Evolutionary conservation across 64 coral and sea anemone species (phyloP), one percentile per base, ranked within the genome.

Genomic region (Montipora efflorescens): DNA sequence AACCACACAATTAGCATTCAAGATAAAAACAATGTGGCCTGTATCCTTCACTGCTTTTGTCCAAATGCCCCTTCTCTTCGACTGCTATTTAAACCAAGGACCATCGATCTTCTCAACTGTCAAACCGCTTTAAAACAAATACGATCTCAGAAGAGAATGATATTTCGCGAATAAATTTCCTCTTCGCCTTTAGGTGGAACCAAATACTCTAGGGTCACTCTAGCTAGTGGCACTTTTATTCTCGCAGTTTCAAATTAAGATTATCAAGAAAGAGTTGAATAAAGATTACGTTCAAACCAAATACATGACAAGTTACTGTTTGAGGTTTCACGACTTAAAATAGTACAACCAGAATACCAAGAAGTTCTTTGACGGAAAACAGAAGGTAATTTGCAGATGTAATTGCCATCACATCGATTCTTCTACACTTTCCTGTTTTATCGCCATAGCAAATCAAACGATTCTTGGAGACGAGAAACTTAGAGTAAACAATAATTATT

Each of bases 401-500:
- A 36, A 36, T 36, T 36, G 36, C 36, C 36, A 11, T 11, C 53
- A 11, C 53, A 8, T 57, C 18, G 5, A 46, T 78, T 48, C 46
- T 16, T n/a, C 5, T 4, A 4, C 5, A 22, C 9, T 51, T 66
- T 72, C 45, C 20, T 50, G 7, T 86, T 20, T 50, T 12, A 16
- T 72, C 47, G 15, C 5, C 3, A 86, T 23, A 71, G 16, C 45
- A 50, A 5, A 72, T 67, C 64, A 71, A 50, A 13, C 82, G 44
- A 71, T 86, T 47, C 36, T 50, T 5, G 82, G 82, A 86, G 70
- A 64, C 48, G 49, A 86, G 59, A 86, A 50, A 48, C 82, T 71
- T 78, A 78, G 67, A 50, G 82, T 86, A 86, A 86, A 86, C 66
- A 86, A 71, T 49, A 59, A 86, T 86, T 86, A 86, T 72, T 86